Evolutionary conservation across 2,888 invertebrate genomes (phyloP).

Genomic region (Chloroclysta siterata): DNA sequence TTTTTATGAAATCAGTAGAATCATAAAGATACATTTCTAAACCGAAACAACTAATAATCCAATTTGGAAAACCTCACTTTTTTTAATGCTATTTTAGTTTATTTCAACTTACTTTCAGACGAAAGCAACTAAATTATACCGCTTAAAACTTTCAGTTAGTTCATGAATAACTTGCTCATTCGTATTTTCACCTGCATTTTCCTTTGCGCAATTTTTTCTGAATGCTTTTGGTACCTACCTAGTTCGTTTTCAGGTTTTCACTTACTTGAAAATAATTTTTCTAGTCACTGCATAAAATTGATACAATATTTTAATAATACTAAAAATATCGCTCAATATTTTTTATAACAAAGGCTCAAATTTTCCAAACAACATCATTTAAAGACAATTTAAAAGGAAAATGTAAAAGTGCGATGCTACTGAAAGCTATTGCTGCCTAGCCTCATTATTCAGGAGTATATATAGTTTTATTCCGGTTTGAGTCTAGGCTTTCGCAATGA

Average conservation of each 20-base stretch:
- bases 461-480: no score
- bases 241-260: neutral
- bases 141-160: neutral
- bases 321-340: neutral
- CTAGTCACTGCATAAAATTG: neutral
- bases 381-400: neutral
- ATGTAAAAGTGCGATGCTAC: neutral
- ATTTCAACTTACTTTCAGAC: neutral
- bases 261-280: neutral
- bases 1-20: slow-evolving; percentile 6
- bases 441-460: no score
- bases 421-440: no score
- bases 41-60: neutral
- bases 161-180: slow-evolving; percentile 1
- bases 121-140: neutral
- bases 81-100: neutral
- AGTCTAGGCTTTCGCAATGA: no score
- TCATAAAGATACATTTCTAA: slow-evolving; percentile 1
- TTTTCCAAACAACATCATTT: neutral
- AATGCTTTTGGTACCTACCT: neutral
- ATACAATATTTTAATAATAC: neutral
- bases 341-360: neutral
- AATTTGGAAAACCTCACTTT: neutral
- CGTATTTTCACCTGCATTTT: neutral
- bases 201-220: neutral